phyloP scores from a whole-genome alignment of 2,888 invertebrate species.

The Agonopterix arenella region DNA sequence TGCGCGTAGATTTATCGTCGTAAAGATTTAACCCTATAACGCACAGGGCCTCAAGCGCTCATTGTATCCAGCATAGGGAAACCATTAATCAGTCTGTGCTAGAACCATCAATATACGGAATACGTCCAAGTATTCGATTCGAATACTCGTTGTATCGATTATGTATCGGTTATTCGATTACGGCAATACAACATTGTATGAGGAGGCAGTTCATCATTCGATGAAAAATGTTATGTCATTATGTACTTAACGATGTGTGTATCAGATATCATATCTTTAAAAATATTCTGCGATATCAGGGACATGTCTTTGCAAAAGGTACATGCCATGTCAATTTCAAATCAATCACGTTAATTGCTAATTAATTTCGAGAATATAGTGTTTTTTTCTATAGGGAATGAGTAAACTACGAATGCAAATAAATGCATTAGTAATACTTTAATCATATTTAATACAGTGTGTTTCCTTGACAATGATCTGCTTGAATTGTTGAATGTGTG shows the following conservation, averaged over 20 bases:
- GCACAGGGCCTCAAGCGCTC: slow-evolving; percentile 39
- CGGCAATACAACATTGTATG: slow-evolving; percentile 45
- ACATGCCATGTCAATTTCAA: background rate
- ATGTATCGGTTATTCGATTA: slow-evolving; percentile 71
- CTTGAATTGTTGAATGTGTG: too few species aligned
- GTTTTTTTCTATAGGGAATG: too few species aligned
- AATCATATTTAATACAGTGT: too few species aligned
- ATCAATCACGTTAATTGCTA: too few species aligned
- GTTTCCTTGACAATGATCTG: too few species aligned
- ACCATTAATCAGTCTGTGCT: slow-evolving; percentile 75
- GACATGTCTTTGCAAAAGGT: background rate
- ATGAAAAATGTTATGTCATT: slow-evolving; percentile 54
- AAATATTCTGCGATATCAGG: too few species aligned
- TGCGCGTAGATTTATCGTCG: slow-evolving; percentile 3
- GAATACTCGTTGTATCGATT: slow-evolving; percentile 65
- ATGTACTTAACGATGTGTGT: slow-evolving; percentile 17
- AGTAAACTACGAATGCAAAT: too few species aligned
- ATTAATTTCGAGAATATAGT: too few species aligned
- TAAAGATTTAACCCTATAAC: slow-evolving; percentile 29
- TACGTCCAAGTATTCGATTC: slow-evolving; percentile 71
- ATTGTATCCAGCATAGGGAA: slow-evolving; percentile 61
- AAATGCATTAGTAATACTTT: too few species aligned
- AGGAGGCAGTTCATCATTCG: slow-evolving; percentile 57
- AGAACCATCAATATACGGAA: slow-evolving; percentile 72
- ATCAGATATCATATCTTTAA: background rate